A percentile compares a stretch with the other conserved stretches of the same genome.
phyloP scores from a whole-genome alignment of 2,888 invertebrate genomes.

The Lamproptera curius region DNA sequence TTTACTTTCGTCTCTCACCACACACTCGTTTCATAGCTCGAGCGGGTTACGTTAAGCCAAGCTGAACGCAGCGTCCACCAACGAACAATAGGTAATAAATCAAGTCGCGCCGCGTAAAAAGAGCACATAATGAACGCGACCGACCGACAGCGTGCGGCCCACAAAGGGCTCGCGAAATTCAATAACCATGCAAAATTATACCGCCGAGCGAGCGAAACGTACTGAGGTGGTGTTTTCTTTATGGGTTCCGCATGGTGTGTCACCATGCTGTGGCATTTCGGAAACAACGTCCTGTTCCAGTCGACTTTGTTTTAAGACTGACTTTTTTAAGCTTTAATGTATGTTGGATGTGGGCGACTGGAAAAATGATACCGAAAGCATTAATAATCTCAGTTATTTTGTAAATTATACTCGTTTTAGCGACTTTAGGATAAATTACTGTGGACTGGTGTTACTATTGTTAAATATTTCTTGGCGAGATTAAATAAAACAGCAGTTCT shows the following conservation, averaged over 20 bases:
- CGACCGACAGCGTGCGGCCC: slow-evolving; percentile 4
- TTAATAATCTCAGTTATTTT: too few relatives aligned
- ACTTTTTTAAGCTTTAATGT: too few relatives aligned
- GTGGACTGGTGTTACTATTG: too few relatives aligned
- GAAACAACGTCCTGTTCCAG: too few relatives aligned
- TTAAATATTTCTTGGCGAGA: too few relatives aligned
- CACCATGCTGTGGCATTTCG: background rate
- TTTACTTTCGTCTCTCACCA: background rate
- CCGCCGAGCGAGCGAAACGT: background rate
- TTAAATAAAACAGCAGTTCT: too few relatives aligned
- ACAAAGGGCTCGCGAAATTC: slow-evolving; percentile 9
- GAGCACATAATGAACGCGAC: slow-evolving; percentile 9
- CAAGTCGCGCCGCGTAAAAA: slow-evolving; percentile 9
- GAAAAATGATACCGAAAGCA: too few relatives aligned
- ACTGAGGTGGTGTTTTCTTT: background rate
- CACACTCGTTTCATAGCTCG: slow-evolving; percentile 1
- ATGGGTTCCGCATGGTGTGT: background rate
- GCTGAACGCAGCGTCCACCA: slow-evolving; percentile 4
- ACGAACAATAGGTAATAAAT: slow-evolving; percentile 13
- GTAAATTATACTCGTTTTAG: too few relatives aligned
- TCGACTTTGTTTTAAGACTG: too few relatives aligned
- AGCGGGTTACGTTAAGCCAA: slow-evolving; percentile 1
- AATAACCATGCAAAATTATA: slow-evolving; percentile 14
- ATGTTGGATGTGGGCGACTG: too few relatives aligned
- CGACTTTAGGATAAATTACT: too few relatives aligned